Conservation (phyloP, 2,113 vertebrate genomes). For the Mastomys coucha region DNA sequence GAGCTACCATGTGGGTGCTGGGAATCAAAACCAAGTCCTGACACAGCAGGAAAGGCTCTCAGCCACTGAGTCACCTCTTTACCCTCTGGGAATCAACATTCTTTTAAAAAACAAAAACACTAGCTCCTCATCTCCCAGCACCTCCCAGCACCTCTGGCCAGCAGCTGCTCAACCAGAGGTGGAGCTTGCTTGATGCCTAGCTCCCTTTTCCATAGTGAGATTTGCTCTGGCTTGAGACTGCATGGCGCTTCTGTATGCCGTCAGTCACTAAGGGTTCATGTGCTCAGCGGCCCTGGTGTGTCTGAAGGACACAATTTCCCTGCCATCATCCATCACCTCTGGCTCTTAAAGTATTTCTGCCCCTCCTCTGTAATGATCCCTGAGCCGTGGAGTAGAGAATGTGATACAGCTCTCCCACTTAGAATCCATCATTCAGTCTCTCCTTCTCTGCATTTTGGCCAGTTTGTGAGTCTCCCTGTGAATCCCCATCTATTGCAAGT, state of each 20-base stretch:
- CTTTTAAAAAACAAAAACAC: background rate
- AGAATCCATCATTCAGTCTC: background rate
- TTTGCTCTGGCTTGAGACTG: background rate
- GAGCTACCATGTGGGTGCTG: background rate
- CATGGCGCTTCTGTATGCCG: background rate
- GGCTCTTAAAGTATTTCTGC: background rate
- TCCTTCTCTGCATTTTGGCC: background rate
- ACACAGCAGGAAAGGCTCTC: background rate
- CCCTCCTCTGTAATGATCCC: background rate
- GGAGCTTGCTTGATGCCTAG: background rate
- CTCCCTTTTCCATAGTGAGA: background rate
- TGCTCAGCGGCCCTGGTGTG: background rate
- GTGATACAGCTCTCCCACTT: background rate
- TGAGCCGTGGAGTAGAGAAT: background rate
- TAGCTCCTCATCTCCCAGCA: background rate
- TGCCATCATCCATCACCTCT: background rate
- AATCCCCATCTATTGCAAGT: background rate
- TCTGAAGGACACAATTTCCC: background rate
- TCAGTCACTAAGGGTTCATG: background rate
- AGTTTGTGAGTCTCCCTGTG: background rate
- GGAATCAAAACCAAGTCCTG: background rate
- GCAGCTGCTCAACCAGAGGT: background rate
- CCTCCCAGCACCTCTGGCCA: rapidly evolving
- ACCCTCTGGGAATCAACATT: background rate
- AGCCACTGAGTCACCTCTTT: background rate